Evolutionary conservation across 1,140 invertebrate genomes (phyloP), one percentile per base, ranked within the genome.

Genomic region (Heliconius himera): DNA sequence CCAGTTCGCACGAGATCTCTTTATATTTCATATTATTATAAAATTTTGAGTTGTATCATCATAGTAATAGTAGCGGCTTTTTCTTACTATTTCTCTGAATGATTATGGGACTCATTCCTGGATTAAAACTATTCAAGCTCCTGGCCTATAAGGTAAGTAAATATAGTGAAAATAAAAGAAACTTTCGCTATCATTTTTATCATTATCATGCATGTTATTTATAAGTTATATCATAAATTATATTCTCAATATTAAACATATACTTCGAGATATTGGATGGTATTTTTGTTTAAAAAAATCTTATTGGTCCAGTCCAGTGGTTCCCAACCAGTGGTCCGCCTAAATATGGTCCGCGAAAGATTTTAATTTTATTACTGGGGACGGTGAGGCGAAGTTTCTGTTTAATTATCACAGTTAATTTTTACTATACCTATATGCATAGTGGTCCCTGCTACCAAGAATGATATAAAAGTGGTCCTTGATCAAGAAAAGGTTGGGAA

Each of bases 31-130:
- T 66, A 26, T 29, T 66, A 29, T 66, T 66, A 29, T 66, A 66
- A 66, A 66, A 26, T 66, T 66, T 66, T 66, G 26, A 66, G 60
- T 66, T 66, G 60, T 66, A 66, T 66, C 60, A 29, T 66, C 60
- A 16, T 66, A 16, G 11, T 11, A 29, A 29, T 66, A 66, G 60
- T 66, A 3, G 22, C 22, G 60, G 26, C 5, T 26, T 29, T 29
- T 66, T 66, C 60, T 26, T 66, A 66, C 16, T 66, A 66, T 29
- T 66, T 66, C 26, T 66, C 60, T 6, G 0, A 66, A 66, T 66
- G 13, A 66, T 66, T 66, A 26, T 66, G 60, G 60, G n/a, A 22
- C 11, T 66, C n/a, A 29, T 29, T 29, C 6, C 9, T 66, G 60
- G 9, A 9, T 26, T 29, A 66, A 66, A 66, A 66, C 13, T 2